A percentile compares a stretch with the other conserved stretches of the same genome.
These are phyloP conservation scores for Nephotettix cincticeps DNA, from an alignment of 1,140 invertebrate species.

Conservation along the genomic window DNA sequence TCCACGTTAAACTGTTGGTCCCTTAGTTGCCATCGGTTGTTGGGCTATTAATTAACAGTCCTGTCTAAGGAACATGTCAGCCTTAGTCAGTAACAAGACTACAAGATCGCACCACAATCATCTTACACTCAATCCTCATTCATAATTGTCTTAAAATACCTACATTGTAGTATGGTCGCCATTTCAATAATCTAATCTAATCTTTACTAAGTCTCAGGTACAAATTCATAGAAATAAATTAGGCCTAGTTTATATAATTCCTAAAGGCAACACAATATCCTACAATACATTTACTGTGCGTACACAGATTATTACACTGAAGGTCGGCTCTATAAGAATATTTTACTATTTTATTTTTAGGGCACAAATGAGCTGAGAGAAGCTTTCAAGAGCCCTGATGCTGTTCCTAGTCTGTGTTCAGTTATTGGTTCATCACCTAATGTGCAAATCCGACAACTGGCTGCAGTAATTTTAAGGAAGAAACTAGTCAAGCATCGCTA, in stretches of 20 bases:
- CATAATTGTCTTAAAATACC: too few relatives aligned
- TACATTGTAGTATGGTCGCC: too few relatives aligned
- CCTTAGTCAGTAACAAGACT: too few relatives aligned
- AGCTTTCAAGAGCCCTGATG: slow-evolving; percentile 62
- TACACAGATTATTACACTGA: not conserved
- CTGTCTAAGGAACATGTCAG: too few relatives aligned
- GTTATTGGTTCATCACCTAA: slow-evolving; percentile 55
- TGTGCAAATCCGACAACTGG: slow-evolving; percentile 65
- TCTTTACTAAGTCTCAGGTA: too few relatives aligned
- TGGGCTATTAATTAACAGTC: too few relatives aligned
- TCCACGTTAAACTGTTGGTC: too few relatives aligned
- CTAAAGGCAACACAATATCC: not conserved
- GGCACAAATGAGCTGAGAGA: slow-evolving; percentile 62
- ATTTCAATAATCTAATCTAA: not conserved
- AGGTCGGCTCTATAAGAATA: slow-evolving; percentile 10
- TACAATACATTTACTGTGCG: not conserved
- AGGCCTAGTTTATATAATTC: too few relatives aligned
- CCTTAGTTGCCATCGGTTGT: too few relatives aligned
- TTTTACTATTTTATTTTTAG: slow-evolving; percentile 46
- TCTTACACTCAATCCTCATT: too few relatives aligned
- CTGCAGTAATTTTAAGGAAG: slow-evolving; percentile 62
- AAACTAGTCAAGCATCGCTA: slow-evolving; percentile 57
- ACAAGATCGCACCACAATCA: too few relatives aligned
- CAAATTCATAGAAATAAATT: slow-evolving; percentile 5
- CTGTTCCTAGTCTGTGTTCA: slow-evolving; percentile 56